A percentile compares a stretch with the other conserved stretches of the same genome.
Conservation (phyloP, 2,797 vertebrate genomes). For the Gymnothorax reevesii region DNA sequence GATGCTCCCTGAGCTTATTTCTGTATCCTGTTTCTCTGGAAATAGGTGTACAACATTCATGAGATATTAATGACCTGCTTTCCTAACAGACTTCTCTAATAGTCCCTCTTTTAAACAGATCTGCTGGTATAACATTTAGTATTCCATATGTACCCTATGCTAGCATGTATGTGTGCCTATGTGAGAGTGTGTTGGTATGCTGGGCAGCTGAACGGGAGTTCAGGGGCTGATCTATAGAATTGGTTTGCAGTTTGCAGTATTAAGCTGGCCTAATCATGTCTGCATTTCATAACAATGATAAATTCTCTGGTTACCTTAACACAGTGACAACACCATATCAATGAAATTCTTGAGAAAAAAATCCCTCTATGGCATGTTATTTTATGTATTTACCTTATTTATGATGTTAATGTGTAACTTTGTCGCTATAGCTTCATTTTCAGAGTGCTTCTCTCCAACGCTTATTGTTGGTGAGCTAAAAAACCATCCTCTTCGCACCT, state of each 20-base stretch:
- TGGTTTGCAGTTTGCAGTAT: not conserved
- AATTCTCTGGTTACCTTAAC: not conserved
- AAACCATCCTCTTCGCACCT: no score
- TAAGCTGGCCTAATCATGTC: not conserved
- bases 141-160: not conserved
- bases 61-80: no score
- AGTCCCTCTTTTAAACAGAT: not conserved
- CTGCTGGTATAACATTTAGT: no score
- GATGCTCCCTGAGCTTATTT: not conserved
- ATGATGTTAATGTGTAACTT: not conserved
- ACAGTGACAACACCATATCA: not conserved
- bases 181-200: not conserved
- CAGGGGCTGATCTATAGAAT: not conserved
- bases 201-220: not conserved
- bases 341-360: not conserved
- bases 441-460: not conserved
- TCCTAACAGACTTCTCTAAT: no score
- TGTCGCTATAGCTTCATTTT: not conserved
- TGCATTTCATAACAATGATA: not conserved
- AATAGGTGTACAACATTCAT: no score
- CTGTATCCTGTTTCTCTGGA: constrained; percentile 55
- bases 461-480: not conserved
- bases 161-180: not conserved
- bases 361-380: no score
- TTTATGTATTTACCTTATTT: not conserved